Evolutionary conservation across 2,113 vertebrate species (phyloP), one percentile per base, ranked within the genome.

Genomic region (Athene noctua): DNA sequence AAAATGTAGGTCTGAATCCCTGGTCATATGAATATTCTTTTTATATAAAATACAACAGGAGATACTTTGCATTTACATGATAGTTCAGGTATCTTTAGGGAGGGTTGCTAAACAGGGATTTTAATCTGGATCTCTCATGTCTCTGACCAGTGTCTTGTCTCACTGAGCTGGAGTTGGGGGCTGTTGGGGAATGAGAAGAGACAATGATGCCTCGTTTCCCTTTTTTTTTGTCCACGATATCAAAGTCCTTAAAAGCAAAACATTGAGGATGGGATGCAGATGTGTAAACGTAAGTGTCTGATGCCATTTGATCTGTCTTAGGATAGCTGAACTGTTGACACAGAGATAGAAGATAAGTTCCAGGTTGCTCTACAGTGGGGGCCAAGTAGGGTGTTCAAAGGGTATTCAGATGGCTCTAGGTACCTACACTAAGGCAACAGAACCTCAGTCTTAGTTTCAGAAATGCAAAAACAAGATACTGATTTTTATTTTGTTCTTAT

Each of bases 181-280:
- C 21, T 84, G 3, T 29, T 0, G 0, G 21, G 14, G 26, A 57
- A 4, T 15, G 5, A 42, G 25, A 51, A 80, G 15, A 79, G 13
- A 58, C 9, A 65, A 13, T 1, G 3, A 18, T 5, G 23, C 4
- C 32, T 27, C 14, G 20, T 71, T 74, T 70, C 10, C 34, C 23
- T 80, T 66, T 34, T 38, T 26, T 92, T 95, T 85, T 93, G 9
- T 61, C 21, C 21, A 29, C 65, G 55, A 5, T 2, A 13, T 61
- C 15, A 14, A 34, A 72, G 13, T 29, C 19, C 30, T 88, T 77
- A 49, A 75, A 85, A 88, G 4, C 7, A 80, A 75, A 90, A n/a
- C 5, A 47, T 2, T 34, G 67, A 66, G 11, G 62, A 72, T 58
- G 30, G 26, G 30, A 83, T 68, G 15, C 27, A 83, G 44, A 57